Evolutionary conservation across 2,113 vertebrate species (phyloP), one percentile per base, ranked within the genome.

Genomic region (Albula goreensis): DNA sequence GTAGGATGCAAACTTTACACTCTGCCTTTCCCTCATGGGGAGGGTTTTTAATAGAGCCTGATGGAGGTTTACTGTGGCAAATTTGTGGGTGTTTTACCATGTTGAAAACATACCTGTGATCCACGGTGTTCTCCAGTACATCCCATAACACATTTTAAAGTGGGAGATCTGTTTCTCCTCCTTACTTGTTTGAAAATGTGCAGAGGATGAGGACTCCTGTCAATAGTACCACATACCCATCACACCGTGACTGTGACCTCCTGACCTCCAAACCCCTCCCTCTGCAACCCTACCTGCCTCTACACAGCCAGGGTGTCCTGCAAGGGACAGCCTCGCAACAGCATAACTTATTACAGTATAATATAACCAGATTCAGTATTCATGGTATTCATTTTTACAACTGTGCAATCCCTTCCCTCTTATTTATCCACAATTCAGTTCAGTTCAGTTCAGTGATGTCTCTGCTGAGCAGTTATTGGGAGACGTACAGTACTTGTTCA

Each of bases 311-410:
- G 66, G 79, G 85, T 78, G 77, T 87, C 82, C 81, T 60, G 49
- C 12, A 41, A 85, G 17, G 87, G 22, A 49, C 63, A 82, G 41
- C 41, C 88, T 85, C 85, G 85, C 89, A 88, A 92, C 87, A 56
- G 86, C 85, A 86, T 60, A 88, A 89, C 89, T 90, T 92, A 89
- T 89, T 89, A 90, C 89, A 91, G 90, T 86, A 87, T 82, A 86
- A 90, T 92, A 91, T 90, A 91, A 88, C 92, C 94, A 83, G 77
- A 87, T 66, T 90, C 94, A 96, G 94, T 95, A 93, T 95, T 94
- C 91, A 91, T 85, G 11, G 89, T 86, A 85, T 90, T 80, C 31
- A 60, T 81, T 83, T 89, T 92, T 89, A 88, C 81, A 87, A 89
- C 89, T 88, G 90, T 93, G 93, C 93, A 90, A 89, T 89, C 94